phyloP scores from a whole-genome alignment of 2,888 invertebrate species.

The Pegoplata infirma region DNA sequence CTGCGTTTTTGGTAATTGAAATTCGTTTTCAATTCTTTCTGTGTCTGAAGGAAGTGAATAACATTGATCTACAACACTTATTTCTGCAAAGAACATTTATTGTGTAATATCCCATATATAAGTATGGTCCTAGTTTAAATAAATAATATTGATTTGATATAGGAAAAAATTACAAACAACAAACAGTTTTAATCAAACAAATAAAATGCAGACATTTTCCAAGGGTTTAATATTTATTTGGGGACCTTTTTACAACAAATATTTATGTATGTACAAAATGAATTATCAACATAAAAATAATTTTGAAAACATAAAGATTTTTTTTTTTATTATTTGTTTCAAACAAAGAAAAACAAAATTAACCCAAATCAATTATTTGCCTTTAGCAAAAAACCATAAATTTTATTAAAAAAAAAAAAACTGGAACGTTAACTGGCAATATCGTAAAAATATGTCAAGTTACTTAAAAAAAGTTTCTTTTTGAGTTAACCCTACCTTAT shows the following conservation, averaged over 20 bases:
- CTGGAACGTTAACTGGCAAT: not conserved
- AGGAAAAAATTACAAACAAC: not conserved
- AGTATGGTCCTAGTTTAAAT: too few relatives aligned
- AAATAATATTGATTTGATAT: not conserved
- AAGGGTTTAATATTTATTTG: not conserved
- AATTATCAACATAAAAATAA: not conserved
- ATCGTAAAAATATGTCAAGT: not conserved
- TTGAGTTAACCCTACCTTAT: not conserved
- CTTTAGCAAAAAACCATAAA: slow-evolving; percentile 46
- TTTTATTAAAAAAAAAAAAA: slow-evolving; percentile 12
- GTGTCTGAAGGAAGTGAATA: too few relatives aligned
- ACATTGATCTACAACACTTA: too few relatives aligned
- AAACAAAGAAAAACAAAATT: too few relatives aligned
- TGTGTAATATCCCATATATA: too few relatives aligned
- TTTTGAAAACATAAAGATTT: not conserved
- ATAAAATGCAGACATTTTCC: not conserved
- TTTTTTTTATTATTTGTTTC: not conserved
- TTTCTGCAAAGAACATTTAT: too few relatives aligned
- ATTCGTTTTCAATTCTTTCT: too few relatives aligned
- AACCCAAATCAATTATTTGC: slow-evolving; percentile 51
- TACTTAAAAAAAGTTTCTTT: not conserved
- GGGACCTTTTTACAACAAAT: too few relatives aligned
- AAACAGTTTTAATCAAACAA: not conserved
- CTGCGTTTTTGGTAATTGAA: too few relatives aligned
- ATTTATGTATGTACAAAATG: not conserved